Evolutionary conservation across 2,888 invertebrate species (phyloP), one percentile per base, ranked within the genome.

Genomic region (Idaea biselata): DNA sequence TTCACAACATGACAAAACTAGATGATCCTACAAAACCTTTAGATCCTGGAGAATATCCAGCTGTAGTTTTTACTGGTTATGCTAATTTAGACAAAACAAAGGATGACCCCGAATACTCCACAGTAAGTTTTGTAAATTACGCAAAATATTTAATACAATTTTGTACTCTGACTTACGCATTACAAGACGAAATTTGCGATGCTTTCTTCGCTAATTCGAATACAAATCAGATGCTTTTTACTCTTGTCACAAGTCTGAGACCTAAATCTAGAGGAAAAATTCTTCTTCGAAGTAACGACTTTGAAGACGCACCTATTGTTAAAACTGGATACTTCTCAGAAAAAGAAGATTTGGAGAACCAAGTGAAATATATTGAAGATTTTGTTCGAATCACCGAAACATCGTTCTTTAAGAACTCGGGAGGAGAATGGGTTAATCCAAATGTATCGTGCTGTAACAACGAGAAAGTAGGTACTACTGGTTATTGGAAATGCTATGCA

Each of bases 41-140:
- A 16, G 55, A 73, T 55, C 69, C 73, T 11, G 33, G 64, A 1
- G 60, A 94, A 93, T 81, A 93, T 93, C 61, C 72, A 66, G 60
- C 65, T 16, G 65, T 60, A 18, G 68, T 59, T 16, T 67, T 55
- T 66, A 71, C 6, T 65, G 63, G 63, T 0, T 78, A 74, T 25
- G 75, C 72, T n/a, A 65, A 80, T 18, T 65, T 76, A 6, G 72
- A 81, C 57, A 69, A 71, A 18, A 63, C 68, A 3, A 70, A 73
- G 63, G 59, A 69, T 0, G 73, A 66, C 32, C 73, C 83, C 6
- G 78, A 78, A 18, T 84, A 79, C 56, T 75, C 74, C 60, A 68
- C 66, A n/a, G 60, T 70, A 3, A 79, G 66, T 55, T 62, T 66
- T 32, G 61, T 74, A 0, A 64, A 69, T 1, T 62, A 62, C n/a